phyloP scores from a whole-genome alignment of 2,888 invertebrate species.

The Drosophila cognata region DNA sequence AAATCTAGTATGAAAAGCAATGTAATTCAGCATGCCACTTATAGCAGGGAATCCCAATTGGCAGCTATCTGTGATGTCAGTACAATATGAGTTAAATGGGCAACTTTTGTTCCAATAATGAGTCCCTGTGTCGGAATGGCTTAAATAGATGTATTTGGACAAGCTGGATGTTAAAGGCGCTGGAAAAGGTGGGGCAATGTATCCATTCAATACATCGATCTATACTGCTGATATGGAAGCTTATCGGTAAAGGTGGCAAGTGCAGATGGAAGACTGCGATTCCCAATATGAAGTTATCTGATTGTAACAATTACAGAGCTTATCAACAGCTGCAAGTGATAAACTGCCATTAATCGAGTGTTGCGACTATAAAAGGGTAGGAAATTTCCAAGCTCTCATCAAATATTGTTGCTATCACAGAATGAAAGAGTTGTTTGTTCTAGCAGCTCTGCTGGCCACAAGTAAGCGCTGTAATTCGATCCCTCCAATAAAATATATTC shows the following conservation, averaged over 20 bases:
- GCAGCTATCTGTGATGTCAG: background rate
- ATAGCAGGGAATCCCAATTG: too few relatives aligned
- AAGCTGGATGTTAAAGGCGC: background rate
- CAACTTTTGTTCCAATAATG: background rate
- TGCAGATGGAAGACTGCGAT: background rate
- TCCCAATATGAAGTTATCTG: slow-evolving; percentile 12
- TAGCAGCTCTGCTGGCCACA: slow-evolving; percentile 36
- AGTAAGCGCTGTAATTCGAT: slow-evolving; percentile 26
- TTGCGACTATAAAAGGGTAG: slow-evolving; percentile 32
- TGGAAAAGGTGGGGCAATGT: background rate
- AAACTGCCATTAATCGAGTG: background rate
- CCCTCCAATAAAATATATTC: background rate
- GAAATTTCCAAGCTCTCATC: background rate
- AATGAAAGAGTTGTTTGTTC: slow-evolving; percentile 39
- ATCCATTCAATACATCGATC: background rate
- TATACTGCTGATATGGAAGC: background rate
- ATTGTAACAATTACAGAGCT: background rate
- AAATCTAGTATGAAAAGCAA: slow-evolving; percentile 33
- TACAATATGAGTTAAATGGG: background rate
- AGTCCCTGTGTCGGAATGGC: background rate
- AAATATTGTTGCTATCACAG: slow-evolving; percentile 10
- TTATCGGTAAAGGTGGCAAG: slow-evolving; percentile 12
- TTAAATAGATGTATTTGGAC: background rate
- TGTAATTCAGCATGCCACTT: slow-evolving; percentile 14
- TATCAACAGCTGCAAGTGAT: background rate